Percentiles rank a stretch among this genome's conserved stretches.
These are phyloP conservation scores for Apodemia mormo DNA, from an alignment of 2,888 invertebrate genomes.

Conservation along the genomic window DNA sequence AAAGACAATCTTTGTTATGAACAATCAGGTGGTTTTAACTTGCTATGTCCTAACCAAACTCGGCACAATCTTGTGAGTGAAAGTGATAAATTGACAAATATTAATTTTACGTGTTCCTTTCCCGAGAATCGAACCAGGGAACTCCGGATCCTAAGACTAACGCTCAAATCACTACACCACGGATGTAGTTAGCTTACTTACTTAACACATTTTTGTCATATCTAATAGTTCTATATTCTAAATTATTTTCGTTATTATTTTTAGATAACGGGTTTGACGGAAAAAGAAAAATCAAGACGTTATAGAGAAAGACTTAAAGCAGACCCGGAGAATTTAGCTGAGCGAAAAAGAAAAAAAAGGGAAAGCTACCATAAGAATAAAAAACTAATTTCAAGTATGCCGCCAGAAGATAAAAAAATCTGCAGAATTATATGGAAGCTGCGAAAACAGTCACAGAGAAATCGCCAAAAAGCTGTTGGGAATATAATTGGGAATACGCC, in stretches of 20 bases:
- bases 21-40: too few relatives aligned
- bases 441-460: conserved; percentile 16
- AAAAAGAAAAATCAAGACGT: conserved; percentile 25
- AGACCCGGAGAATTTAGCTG: conserved; percentile 26
- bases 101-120: too few relatives aligned
- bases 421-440: conserved; percentile 20
- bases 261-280: conserved; percentile 21
- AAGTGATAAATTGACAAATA: too few relatives aligned
- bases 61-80: too few relatives aligned
- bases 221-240: too few relatives aligned
- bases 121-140: too few relatives aligned
- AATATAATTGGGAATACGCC: neutral
- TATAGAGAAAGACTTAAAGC: conserved; percentile 24
- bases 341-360: conserved; percentile 6
- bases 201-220: too few relatives aligned
- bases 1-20: neutral
- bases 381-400: conserved; percentile 3
- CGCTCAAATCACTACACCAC: too few relatives aligned
- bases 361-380: neutral
- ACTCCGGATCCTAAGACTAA: too few relatives aligned
- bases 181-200: too few relatives aligned
- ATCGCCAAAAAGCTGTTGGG: conserved; percentile 11
- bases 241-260: too few relatives aligned
- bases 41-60: too few relatives aligned
- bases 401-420: conserved; percentile 16